Evolutionary conservation across 2,888 invertebrate genomes (phyloP), one percentile per base, ranked within the genome.

Genomic region (Syritta pipiens): DNA sequence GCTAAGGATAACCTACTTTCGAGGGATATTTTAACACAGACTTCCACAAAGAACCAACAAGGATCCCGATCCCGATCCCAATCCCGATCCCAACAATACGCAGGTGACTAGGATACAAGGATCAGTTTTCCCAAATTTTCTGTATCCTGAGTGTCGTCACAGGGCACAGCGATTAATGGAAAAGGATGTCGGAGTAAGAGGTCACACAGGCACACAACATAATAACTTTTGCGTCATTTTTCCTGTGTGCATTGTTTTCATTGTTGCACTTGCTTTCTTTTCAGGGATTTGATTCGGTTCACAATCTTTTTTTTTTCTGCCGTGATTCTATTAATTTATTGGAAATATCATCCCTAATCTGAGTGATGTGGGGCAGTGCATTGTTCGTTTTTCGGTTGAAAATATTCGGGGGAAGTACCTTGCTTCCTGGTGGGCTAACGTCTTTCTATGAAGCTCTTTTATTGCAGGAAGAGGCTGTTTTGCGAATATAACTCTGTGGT

Each of bases 171-270:
- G 74, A 67, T 72, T 62, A 67, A 65, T 60, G 49, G 48, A 67
- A 60, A 72, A 71, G 65, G 72, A 79, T 72, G 62, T 68, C 62
- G 26, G 40, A 67, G 72, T 65, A 60, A 62, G 62, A 74, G 79
- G 74, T 79, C 74, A 44, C 40, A 74, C n/a, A n/a, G n/a, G n/a
- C n/a, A n/a, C 19, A 67, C 59, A 53, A 62, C 62, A 26, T 55
- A 74, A 79, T 79, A 79, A 79, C 79, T 79, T 79, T 74, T 72
- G 79, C 74, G 74, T 79, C 67, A 79, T 79, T 79, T n/a, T 72
- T 79, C 62, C 67, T 74, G 67, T 53, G 65, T 59, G 22, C 46
- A 63, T 71, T 57, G 69, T 57, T 30, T 37, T 59, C 37, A 17
- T 14, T 68, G 65, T 63, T 76, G 75, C 69, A 63, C 42, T 76